Conservation (phyloP, 2,113 vertebrate genomes). For the Bettongia penicillata region DNA sequence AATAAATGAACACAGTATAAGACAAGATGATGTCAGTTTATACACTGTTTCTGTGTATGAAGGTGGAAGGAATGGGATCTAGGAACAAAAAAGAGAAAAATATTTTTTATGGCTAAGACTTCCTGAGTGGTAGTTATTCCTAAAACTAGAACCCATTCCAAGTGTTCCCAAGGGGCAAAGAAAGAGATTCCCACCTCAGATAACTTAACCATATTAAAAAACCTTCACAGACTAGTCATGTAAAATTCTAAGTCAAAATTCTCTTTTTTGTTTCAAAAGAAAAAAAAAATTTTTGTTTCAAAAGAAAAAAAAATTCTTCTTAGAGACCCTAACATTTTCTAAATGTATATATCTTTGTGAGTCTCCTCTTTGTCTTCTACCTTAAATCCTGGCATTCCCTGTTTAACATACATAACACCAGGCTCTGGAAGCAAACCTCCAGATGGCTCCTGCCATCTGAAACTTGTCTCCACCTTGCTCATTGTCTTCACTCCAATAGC, state of each 20-base stretch:
- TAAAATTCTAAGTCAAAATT: not conserved
- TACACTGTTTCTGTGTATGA: not conserved
- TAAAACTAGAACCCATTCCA: not conserved
- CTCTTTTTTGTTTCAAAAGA: not conserved
- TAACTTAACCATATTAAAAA: not conserved
- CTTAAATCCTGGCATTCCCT: not conserved
- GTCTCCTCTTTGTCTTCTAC: slow-evolving; percentile 1
- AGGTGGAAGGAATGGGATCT: not conserved
- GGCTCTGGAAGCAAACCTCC: not conserved
- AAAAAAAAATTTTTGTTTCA: not conserved
- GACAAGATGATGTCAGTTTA: not conserved
- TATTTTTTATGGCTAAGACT: not conserved
- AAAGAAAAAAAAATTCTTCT: not conserved
- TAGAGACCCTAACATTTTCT: not conserved
- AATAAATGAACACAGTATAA: not conserved
- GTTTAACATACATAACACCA: not conserved
- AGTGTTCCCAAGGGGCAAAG: not conserved
- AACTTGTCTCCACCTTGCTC: slow-evolving; percentile 2
- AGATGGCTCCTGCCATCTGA: not conserved
- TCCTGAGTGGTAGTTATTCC: not conserved
- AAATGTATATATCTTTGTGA: not conserved
- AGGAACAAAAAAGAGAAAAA: not conserved
- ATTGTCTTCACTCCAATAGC: not conserved
- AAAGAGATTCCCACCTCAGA: not conserved
- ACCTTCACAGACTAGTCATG: not conserved